Evolutionary conservation across 2,797 vertebrate species (phyloP), one percentile per base, ranked within the genome.

Genomic region (Chaunax sp.): DNA sequence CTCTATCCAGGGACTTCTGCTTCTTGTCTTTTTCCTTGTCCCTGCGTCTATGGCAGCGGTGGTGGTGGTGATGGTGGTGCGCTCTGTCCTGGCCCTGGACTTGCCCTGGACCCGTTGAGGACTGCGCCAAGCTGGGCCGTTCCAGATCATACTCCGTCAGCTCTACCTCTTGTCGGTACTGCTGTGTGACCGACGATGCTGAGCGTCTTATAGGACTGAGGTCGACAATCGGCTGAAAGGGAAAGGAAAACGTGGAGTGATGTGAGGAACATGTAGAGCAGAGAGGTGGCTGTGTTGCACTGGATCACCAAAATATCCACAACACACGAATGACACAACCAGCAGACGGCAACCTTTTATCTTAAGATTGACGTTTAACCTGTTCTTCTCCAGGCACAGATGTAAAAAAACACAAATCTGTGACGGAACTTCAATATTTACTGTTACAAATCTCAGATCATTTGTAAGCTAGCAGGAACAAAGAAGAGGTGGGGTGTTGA

Each of bases 201-300:
- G 98, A 99, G 12, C 97, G 96, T 55, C 95, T 95, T 91, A 99
- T 98, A 55, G 97, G 97, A 79, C 97, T 98, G 40, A 94, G 87
- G 58, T 97, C 96, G 0, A 95, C 88, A 46, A 96, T 96, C 0
- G 96, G 95, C 98, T 99, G 90, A 20, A 62, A 45, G 63, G 38
- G 53, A 38, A 71, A 78, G 19, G 37, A 50, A 62, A 41, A 30
- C 15, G 33, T 2, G 22, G 25, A 61, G 18, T 59, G 50, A 30
- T 1, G 14, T 53, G 14, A 57, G 52, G 53, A 61, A 16, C 19
- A 47, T 5, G 37, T 1, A 33, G 44, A 65, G 16, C 3, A 3
- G 25, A 35, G 14, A n/a, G 0, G 15, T 1, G 2, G 18, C 12
- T 30, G 35, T 19, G 23, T 62, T 69, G 43, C 28, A 82, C 78